Percentiles rank a stretch among this genome's conserved stretches.
Evolutionary conservation across 1,140 invertebrate species (phyloP).

Genomic region (Frieseomelitta varia): DNA sequence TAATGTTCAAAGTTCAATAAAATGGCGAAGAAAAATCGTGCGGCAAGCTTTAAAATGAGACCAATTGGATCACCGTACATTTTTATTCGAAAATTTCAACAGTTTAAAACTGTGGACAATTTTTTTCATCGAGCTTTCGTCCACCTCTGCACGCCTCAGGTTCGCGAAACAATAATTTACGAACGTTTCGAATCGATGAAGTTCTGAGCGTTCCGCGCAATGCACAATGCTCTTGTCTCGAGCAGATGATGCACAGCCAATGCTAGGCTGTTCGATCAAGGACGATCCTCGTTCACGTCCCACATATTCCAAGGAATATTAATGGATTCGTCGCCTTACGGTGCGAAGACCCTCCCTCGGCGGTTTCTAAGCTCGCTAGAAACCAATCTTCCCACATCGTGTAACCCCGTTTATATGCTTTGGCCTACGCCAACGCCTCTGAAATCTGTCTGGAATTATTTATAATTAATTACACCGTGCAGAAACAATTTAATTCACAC

Average conservation of each 20-base stretch:
- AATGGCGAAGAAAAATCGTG: too few species aligned
- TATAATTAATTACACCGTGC: conserved; percentile 47
- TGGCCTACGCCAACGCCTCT: not conserved
- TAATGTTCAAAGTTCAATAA: too few species aligned
- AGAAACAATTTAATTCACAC: conserved; percentile 17
- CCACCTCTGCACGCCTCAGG: not conserved
- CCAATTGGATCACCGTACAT: too few species aligned
- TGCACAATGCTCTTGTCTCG: conserved; percentile 65
- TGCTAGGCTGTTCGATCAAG: conserved; percentile 50
- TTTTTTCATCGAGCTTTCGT: too few species aligned
- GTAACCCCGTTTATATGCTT: conserved; percentile 45
- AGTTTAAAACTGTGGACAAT: too few species aligned
- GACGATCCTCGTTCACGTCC: conserved; percentile 63
- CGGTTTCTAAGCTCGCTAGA: conserved; percentile 19
- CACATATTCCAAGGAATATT: conserved; percentile 71
- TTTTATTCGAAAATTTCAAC: too few species aligned
- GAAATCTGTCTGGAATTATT: conserved; percentile 23
- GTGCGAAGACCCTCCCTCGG: not conserved
- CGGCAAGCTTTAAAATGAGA: too few species aligned
- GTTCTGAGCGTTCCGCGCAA: conserved; percentile 11
- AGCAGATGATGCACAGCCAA: conserved; percentile 70
- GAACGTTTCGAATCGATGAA: conserved; percentile 12
- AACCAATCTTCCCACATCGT: not conserved
- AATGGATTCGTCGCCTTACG: conserved; percentile 64
- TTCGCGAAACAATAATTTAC: not conserved